phyloP scores from a whole-genome alignment of 1,140 invertebrate species.

The Bacillus rossius region DNA sequence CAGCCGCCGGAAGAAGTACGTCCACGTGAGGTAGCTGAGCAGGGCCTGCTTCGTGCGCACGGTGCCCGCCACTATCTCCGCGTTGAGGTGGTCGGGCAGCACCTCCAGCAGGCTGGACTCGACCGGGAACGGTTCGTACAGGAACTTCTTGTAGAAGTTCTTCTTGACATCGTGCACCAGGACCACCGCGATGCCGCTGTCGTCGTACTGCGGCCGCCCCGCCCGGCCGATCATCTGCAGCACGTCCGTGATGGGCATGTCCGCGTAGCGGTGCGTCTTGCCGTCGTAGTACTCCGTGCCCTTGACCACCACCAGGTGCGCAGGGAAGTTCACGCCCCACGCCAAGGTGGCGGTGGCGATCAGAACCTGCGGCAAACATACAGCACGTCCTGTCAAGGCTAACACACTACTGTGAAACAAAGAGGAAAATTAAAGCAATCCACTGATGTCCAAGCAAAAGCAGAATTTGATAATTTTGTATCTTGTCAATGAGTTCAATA shows the following conservation, averaged over 20 bases:
- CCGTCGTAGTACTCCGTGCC: constrained; percentile 99
- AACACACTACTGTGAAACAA: too few relatives aligned
- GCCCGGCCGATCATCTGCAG: constrained; percentile 99
- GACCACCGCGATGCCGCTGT: constrained; percentile 92
- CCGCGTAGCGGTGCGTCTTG: constrained; percentile 93
- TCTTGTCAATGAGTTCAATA: too few relatives aligned
- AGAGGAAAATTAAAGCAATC: too few relatives aligned
- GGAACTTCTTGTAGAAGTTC: constrained; percentile 98
- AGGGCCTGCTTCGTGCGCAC: constrained; percentile 90
- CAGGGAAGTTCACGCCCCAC: constrained; percentile 99
- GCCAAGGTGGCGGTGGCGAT: constrained; percentile 96
- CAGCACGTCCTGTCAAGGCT: too few relatives aligned
- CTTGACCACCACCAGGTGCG: constrained; percentile 76
- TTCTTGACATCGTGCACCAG: constrained; percentile 98
- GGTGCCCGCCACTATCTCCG: constrained; percentile 94
- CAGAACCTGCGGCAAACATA: constrained; percentile 61
- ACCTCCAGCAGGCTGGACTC: constrained; percentile 92
- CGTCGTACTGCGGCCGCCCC: constrained; percentile 94
- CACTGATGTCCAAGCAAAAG: too few relatives aligned
- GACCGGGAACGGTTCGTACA: constrained; percentile 99
- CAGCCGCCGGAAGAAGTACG: constrained; percentile 93
- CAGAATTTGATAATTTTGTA: too few relatives aligned
- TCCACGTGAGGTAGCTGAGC: constrained; percentile 97
- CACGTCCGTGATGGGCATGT: constrained; percentile 99
- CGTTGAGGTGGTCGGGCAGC: constrained; percentile 95